These are phyloP conservation scores for Montipora efflorescens DNA, from an alignment of 64 coral and sea anemone genomes.

Conservation along the genomic window DNA sequence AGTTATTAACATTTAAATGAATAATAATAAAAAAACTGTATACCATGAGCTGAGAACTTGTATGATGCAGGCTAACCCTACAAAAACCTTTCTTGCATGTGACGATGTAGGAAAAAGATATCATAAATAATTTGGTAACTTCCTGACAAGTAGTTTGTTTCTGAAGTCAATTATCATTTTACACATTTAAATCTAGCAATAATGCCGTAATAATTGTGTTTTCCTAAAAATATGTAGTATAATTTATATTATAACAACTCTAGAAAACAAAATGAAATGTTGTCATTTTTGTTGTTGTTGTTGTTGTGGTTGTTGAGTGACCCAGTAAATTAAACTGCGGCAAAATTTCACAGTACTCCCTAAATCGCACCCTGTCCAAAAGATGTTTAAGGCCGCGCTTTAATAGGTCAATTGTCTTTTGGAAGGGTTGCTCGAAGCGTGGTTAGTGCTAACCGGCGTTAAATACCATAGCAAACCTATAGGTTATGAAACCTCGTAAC, in stretches of 20 bases:
- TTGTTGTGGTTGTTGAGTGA: neutral
- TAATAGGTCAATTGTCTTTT: too few species aligned
- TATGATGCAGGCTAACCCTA: too few species aligned
- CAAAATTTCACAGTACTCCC: neutral
- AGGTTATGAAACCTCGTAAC: neutral
- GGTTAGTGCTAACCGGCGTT: neutral
- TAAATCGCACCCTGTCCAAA: neutral
- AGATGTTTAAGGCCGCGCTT: too few species aligned
- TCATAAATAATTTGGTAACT: neutral
- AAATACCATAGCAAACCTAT: neutral
- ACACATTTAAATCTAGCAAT: neutral
- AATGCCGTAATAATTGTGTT: neutral
- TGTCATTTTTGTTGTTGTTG: neutral
- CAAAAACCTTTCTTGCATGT: too few species aligned
- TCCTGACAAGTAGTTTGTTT: neutral
- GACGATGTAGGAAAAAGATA: too few species aligned
- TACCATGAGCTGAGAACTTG: too few species aligned
- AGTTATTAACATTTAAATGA: neutral
- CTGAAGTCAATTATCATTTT: neutral
- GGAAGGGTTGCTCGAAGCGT: too few species aligned
- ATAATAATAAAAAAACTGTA: too few species aligned
- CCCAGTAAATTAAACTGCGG: neutral
- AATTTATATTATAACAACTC: neutral
- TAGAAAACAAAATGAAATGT: neutral
- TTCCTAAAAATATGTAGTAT: neutral